Evolutionary conservation across 2,113 vertebrate species (phyloP), one percentile per base, ranked within the genome.

Genomic region (Paraplagusia blochii): DNA sequence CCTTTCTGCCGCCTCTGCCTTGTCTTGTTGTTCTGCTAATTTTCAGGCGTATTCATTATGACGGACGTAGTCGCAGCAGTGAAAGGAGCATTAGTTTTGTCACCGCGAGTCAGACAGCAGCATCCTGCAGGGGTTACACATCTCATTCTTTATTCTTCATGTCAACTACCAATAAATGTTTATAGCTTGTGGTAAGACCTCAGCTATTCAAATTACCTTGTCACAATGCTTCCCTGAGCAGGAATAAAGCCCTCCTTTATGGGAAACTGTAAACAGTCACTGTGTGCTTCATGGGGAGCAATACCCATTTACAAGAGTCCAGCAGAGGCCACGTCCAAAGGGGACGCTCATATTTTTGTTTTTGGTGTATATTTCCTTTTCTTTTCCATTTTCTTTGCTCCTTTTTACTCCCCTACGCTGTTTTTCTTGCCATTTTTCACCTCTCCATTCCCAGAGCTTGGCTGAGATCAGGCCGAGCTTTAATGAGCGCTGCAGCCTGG

Each of bases 91-190:
- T 34, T 11, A 57, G 67, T 48, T 42, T 63, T 74, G 75, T 77
- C 74, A 82, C 83, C 84, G 22, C 58, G 75, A 85, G 78, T 75
- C 72, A 64, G 75, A 69, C 58, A 72, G 69, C 54, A 49, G 68
- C 79, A 65, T 81, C 82, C 65, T 69, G 63, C 74, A 60, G 74
- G 79, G 80, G 81, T 84, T 83, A 69, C 76, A 39, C 53, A 65
- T 66, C 82, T 89, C 85, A 86, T 90, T 89, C 83, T 83, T 88
- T 84, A 89, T 89, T 88, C 88, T 79, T 83, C 66, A 71, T 83
- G 83, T 90, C 88, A 88, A 88, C 81, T 76, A 76, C 77, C 84
- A 54, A 79, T 91, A 91, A 91, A 91, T 87, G 88, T 91, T 91
- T 91, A 91, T 73, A 53, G 81, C 83, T 85, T 80, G 81, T 82